Percentiles rank a stretch among this genome's conserved stretches.
Conservation (phyloP, 2,113 vertebrate genomes). For the Cisticola juncidis region DNA sequence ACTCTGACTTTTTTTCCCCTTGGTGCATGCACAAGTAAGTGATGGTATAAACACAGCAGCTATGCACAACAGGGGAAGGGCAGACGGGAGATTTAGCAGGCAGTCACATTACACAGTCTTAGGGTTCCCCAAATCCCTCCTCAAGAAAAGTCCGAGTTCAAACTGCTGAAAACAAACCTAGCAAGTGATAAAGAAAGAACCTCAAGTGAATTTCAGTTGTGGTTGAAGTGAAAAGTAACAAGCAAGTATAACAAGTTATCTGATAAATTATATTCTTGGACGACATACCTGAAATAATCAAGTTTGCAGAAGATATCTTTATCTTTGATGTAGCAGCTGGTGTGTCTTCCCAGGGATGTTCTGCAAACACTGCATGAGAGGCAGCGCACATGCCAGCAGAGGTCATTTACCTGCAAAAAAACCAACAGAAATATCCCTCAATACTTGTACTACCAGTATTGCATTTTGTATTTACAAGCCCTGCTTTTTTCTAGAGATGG, state of each 20-base stretch:
- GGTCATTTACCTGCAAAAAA: constrained; percentile 87
- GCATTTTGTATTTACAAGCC: background rate
- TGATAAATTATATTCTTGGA: background rate
- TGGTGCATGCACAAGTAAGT: rapidly evolving
- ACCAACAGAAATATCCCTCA: background rate
- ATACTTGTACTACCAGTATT: background rate
- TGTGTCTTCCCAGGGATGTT: constrained; percentile 90
- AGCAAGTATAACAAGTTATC: background rate
- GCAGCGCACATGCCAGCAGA: constrained; percentile 98
- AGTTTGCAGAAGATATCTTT: constrained; percentile 98
- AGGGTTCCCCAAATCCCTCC: background rate
- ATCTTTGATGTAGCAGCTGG: constrained; percentile 97
- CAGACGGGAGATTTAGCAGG: background rate
- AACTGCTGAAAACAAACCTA: background rate
- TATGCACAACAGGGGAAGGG: too few relatives aligned
- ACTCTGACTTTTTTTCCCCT: rapidly evolving
- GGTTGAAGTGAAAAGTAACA: background rate
- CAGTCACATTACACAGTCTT: too few relatives aligned
- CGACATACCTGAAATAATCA: constrained; percentile 93
- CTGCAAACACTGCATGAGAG: constrained; percentile 97
- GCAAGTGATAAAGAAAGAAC: background rate
- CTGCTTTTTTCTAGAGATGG: background rate
- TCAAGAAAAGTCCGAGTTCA: background rate
- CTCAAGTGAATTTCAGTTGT: background rate
- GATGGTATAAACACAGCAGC: background rate